These are phyloP conservation scores for Metaphire vulgaris DNA, from an alignment of 1,140 invertebrate species.

Conservation along the genomic window DNA sequence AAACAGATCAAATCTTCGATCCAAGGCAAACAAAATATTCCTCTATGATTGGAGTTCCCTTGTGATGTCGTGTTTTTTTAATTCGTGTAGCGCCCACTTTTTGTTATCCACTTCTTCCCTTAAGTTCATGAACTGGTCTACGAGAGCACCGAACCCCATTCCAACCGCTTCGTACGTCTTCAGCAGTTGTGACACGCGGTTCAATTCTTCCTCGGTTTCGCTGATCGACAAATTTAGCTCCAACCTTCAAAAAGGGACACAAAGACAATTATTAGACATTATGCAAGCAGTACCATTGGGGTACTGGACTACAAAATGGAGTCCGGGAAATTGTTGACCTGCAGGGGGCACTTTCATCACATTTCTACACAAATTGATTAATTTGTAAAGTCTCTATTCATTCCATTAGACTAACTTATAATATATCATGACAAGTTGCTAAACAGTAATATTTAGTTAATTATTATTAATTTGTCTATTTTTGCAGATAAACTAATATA, in stretches of 20 bases:
- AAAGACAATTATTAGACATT: too few relatives aligned
- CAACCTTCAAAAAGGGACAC: neutral
- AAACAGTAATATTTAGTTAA: too few relatives aligned
- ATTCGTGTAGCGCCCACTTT: neutral
- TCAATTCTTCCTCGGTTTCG: neutral
- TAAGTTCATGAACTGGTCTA: neutral
- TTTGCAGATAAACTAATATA: too few relatives aligned
- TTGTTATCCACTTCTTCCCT: neutral
- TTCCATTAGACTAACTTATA: too few relatives aligned
- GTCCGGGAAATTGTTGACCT: too few relatives aligned
- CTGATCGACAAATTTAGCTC: neutral
- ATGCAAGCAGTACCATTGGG: too few relatives aligned
- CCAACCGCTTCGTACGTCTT: neutral
- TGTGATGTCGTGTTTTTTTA: neutral
- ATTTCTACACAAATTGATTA: too few relatives aligned
- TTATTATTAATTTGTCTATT: too few relatives aligned
- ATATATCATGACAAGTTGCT: too few relatives aligned
- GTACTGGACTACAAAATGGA: too few relatives aligned
- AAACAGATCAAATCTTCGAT: neutral
- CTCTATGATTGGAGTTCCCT: neutral
- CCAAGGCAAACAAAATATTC: neutral
- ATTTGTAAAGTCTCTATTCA: too few relatives aligned
- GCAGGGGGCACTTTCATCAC: too few relatives aligned
- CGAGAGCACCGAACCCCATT: neutral
- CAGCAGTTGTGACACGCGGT: neutral